These are phyloP conservation scores for Salvelinus sp. DNA, from an alignment of 2,113 vertebrate genomes.

Conservation along the genomic window DNA sequence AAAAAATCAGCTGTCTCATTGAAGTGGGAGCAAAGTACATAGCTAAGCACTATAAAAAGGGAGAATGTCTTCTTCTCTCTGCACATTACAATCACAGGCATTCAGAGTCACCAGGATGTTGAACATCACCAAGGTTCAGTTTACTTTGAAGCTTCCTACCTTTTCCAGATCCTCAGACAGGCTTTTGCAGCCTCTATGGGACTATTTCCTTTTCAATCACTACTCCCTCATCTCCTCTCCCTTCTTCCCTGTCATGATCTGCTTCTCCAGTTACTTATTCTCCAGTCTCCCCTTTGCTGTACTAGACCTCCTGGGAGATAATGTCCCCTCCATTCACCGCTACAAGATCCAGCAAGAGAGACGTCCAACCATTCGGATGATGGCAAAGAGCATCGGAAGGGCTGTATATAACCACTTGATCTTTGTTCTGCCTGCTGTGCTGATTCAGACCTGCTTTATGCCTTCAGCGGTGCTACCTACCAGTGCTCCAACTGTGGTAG, in stretches of 20 bases:
- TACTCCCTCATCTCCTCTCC: conserved; percentile 59
- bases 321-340: conserved; percentile 47
- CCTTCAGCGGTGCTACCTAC: conserved; percentile 50
- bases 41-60: conserved; percentile 49
- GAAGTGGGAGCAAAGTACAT: conserved; percentile 7
- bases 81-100: conserved; percentile 21
- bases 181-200: conserved; percentile 69
- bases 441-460: conserved; percentile 48
- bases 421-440: conserved; percentile 64
- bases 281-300: conserved; percentile 65
- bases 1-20: neutral
- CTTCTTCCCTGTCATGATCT: conserved; percentile 59
- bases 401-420: conserved; percentile 67
- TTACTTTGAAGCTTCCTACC: conserved; percentile 23
- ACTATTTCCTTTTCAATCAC: conserved; percentile 61
- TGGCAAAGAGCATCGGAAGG: conserved; percentile 54
- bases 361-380: conserved; percentile 59
- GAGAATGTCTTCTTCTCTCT: conserved; percentile 8
- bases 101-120: conserved; percentile 44
- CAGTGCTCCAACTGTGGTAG: conserved; percentile 53
- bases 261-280: conserved; percentile 65
- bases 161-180: conserved; percentile 25
- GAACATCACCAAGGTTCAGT: conserved; percentile 47
- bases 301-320: conserved; percentile 66
- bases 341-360: conserved; percentile 70